Percentiles rank a stretch among this genome's conserved stretches.
Conservation (phyloP, 2,113 vertebrate genomes). For the Perca schrenkii region DNA sequence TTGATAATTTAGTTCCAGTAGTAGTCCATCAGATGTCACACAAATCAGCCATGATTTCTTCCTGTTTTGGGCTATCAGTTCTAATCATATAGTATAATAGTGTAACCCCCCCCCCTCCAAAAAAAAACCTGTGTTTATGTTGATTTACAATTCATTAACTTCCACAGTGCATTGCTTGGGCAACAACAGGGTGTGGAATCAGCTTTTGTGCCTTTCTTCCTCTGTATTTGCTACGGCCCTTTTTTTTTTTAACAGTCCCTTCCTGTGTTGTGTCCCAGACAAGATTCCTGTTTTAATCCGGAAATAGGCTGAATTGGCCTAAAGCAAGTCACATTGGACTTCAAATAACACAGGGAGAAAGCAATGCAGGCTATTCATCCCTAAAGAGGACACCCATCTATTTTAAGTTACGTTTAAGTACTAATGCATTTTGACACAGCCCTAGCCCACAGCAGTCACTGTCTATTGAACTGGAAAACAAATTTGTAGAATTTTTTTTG, state of each 20-base stretch:
- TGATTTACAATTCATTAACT: neutral
- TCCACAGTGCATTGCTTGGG: conserved; percentile 25
- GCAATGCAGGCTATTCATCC: conserved; percentile 13
- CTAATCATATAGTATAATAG: neutral
- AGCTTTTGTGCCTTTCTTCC: conserved; percentile 26
- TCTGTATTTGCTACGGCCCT: conserved; percentile 18
- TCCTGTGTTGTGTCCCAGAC: conserved; percentile 39
- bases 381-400: conserved; percentile 51
- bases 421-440: conserved; percentile 57
- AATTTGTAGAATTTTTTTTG: neutral
- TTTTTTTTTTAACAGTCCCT: conserved; percentile 31
- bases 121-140: neutral
- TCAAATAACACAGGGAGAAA: conserved; percentile 40
- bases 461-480: conserved; percentile 32
- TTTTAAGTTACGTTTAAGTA: conserved; percentile 47
- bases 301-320: conserved; percentile 44
- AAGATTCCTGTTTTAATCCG: conserved; percentile 51
- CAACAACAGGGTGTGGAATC: conserved; percentile 39
- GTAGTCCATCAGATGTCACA: neutral
- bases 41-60: neutral
- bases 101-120: neutral
- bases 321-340: conserved; percentile 51
- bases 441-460: conserved; percentile 42
- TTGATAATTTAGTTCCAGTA: neutral
- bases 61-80: neutral